Conservation (phyloP, 2,797 vertebrate species). For the Halcyon chelicuti region DNA sequence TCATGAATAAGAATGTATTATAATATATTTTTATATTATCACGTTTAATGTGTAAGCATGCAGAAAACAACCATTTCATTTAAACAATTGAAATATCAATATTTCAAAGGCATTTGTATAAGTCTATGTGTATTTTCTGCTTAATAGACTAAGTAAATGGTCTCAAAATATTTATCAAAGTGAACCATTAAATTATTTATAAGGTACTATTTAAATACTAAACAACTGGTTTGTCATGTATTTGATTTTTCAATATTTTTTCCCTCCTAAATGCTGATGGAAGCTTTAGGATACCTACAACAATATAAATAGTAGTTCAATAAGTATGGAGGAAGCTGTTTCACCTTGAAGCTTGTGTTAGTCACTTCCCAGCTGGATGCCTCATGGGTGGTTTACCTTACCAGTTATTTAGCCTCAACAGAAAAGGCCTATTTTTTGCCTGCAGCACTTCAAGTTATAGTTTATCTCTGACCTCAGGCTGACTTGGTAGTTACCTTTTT, state of each 20-base stretch:
- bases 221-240: neutral
- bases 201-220: neutral
- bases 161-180: neutral
- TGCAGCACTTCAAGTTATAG: neutral
- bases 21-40: neutral
- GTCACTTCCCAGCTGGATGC: slow-evolving; percentile 4
- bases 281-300: neutral
- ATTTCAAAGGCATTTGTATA: neutral
- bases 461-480: slow-evolving; percentile 3
- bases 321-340: neutral
- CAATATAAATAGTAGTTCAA: neutral
- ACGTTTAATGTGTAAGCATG: neutral
- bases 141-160: neutral
- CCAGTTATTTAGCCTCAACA: neutral
- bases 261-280: neutral
- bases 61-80: neutral
- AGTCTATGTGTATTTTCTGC: neutral
- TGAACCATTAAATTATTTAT: neutral
- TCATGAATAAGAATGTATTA: neutral
- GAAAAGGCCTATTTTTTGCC: neutral
- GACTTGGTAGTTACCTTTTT: neutral
- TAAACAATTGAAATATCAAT: neutral
- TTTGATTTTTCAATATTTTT: neutral
- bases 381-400: neutral
- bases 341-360: slow-evolving; percentile 38